Evolutionary conservation across 2,113 vertebrate genomes (phyloP), one percentile per base, ranked within the genome.

Genomic region (Brachyhypopomus gauderio): DNA sequence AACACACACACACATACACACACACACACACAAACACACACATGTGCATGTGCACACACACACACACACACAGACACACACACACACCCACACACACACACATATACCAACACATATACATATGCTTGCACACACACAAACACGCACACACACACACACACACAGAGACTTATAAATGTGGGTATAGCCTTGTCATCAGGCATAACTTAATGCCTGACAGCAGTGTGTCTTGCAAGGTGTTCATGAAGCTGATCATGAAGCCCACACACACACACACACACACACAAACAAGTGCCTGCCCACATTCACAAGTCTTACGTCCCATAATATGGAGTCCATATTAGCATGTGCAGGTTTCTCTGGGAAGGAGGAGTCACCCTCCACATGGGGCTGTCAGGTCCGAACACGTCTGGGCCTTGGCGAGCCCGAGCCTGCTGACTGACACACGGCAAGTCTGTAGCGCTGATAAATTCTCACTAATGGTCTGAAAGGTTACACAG

Each of bases 391-490:
- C 12, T 81, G 84, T 83, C 86, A 86, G 83, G 88, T 73, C 85
- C 84, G 30, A 41, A 88, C 90, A 89, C 81, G 90, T 85, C 83
- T 90, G 88, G 86, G 85, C 85, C 89, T 91, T 92, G 91, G 92
- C 90, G 56, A 85, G 88, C 87, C 82, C 27, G 56, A 70, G 81
- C 85, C 85, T 87, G 91, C 66, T 87, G 90, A 93, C 85, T 89
- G 91, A 91, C 86, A 89, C 86, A 91, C 81, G 88, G 87, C 91
- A 92, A 90, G 90, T 86, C 87, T 86, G 9, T 77, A 71, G 79
- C 75, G 69, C 84, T 90, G 91, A 92, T 91, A 90, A 92, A 91
- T 92, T 85, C 72, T 88, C 76, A 72, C 84, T 92, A 90, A 93
- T 92, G 89, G 89, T 87, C 89, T 88, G 87, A 88, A 86, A 89